These are phyloP conservation scores for Camponotus pennsylvanicus DNA, from an alignment of 1,140 invertebrate species.

Conservation along the genomic window DNA sequence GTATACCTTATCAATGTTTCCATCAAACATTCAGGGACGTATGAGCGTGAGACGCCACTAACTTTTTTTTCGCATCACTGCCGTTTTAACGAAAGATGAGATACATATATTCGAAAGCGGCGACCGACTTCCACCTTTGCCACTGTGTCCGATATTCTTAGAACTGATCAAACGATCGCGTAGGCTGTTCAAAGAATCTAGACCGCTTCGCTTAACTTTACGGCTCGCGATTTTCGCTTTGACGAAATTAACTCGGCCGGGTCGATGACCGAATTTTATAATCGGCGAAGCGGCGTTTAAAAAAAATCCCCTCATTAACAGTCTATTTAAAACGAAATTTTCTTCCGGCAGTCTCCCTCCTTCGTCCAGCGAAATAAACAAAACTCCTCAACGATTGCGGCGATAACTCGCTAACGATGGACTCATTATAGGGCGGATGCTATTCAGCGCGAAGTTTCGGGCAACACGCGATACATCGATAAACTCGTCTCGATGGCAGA, in stretches of 20 bases:
- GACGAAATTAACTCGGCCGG: constrained; percentile 25
- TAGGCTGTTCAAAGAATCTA: constrained; percentile 1
- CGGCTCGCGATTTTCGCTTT: background rate
- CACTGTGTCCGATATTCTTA: constrained; percentile 16
- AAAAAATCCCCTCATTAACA: background rate
- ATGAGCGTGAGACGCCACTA: background rate
- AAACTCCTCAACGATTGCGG: background rate
- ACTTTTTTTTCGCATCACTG: constrained; percentile 31
- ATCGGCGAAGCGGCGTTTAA: constrained; percentile 3
- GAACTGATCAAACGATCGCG: constrained; percentile 32
- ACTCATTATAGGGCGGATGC: background rate
- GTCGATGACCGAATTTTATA: constrained; percentile 5
- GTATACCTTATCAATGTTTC: constrained; percentile 21
- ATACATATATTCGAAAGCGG: background rate
- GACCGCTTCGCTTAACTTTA: constrained; percentile 34
- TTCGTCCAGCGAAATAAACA: background rate
- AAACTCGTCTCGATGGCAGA: constrained; percentile 18
- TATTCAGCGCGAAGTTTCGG: constrained; percentile 12
- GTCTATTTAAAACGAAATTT: background rate
- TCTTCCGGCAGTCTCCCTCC: background rate
- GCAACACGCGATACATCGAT: constrained; percentile 59
- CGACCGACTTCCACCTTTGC: constrained; percentile 11
- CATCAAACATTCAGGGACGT: constrained; percentile 1
- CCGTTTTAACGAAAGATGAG: constrained; percentile 20
- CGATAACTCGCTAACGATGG: constrained; percentile 29